These are phyloP conservation scores for Eueides isabella DNA, from an alignment of 1,140 invertebrate species.

Conservation along the genomic window DNA sequence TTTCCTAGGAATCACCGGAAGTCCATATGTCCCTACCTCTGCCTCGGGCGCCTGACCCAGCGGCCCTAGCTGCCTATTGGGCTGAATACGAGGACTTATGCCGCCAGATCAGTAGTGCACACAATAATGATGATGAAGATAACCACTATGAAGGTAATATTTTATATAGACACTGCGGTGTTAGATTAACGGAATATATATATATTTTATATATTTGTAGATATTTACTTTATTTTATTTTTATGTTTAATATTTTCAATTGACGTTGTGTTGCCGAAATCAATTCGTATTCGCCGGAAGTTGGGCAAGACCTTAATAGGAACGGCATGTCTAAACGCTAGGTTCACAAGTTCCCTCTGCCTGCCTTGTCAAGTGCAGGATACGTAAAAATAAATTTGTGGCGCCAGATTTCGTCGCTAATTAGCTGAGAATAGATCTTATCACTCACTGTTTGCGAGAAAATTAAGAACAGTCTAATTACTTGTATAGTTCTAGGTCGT, in stretches of 20 bases:
- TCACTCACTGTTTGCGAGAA: not conserved
- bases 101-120: conserved; percentile 62
- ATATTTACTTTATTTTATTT: too few relatives aligned
- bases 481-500: not conserved
- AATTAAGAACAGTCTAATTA: not conserved
- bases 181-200: too few relatives aligned
- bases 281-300: too few relatives aligned
- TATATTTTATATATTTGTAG: too few relatives aligned
- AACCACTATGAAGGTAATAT: conserved; percentile 75
- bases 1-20: conserved; percentile 65
- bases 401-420: not conserved
- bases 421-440: not conserved
- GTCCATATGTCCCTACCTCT: conserved; percentile 68
- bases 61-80: conserved; percentile 78
- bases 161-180: too few relatives aligned
- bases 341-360: too few relatives aligned
- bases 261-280: too few relatives aligned
- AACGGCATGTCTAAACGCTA: too few relatives aligned
- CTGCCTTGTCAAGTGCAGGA: not conserved
- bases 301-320: too few relatives aligned
- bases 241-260: too few relatives aligned
- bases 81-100: conserved; percentile 78
- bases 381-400: not conserved
- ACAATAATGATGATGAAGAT: conserved; percentile 68
- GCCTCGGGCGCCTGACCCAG: conserved; percentile 69